Base-by-base conservation (phyloP, 2,888 invertebrate species). In the Hirtodrosophila alboralis region DNA sequence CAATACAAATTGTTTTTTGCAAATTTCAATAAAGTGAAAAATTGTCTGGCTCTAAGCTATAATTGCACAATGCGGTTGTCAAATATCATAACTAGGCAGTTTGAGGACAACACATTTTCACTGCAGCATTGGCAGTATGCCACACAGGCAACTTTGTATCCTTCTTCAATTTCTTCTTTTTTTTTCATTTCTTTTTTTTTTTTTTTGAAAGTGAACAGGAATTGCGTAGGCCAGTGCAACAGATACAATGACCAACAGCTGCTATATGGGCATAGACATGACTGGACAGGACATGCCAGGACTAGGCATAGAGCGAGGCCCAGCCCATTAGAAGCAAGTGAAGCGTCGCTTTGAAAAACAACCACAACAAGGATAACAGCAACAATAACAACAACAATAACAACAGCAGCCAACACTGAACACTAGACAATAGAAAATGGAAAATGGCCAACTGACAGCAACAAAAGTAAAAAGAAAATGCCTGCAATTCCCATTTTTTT, bases 171-270 rank as follows among this genome's bases (percentile, higher is more conserved):
- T n/a, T n/a, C n/a, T 33, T 41, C 5, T 21, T 21, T 21, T 21
- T 21, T 21, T 21, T 21, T 21, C 18, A 4, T 21, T 21, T 21
- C n/a, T n/a, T n/a, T n/a, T n/a, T n/a, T n/a, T n/a, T n/a, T n/a
- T n/a, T n/a, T n/a, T n/a, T n/a, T n/a, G n/a, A n/a, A n/a, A n/a
- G n/a, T n/a, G n/a, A n/a, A n/a, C n/a, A n/a, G 28, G 30, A 28
- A 30, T 47, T 61, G 51, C 51, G 65, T 64, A 52, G 30, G 68
- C 51, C 68, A 68, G 64, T 64, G 68, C 68, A 68, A 68, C 68
- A 69, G 68, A 69, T 64, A 54, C 65, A 56, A 52, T 48, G 43
- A 56, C 44, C 45, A 62, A 70, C 59, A 52, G 47, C 33, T n/a
- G 36, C 18, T 16, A 30, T 0, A 2, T 27, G 16, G 14, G 2